Percentiles rank a stretch among this genome's conserved stretches.
These are phyloP conservation scores for Puma concolor DNA, from an alignment of 2,113 vertebrate genomes.

Conservation along the genomic window DNA sequence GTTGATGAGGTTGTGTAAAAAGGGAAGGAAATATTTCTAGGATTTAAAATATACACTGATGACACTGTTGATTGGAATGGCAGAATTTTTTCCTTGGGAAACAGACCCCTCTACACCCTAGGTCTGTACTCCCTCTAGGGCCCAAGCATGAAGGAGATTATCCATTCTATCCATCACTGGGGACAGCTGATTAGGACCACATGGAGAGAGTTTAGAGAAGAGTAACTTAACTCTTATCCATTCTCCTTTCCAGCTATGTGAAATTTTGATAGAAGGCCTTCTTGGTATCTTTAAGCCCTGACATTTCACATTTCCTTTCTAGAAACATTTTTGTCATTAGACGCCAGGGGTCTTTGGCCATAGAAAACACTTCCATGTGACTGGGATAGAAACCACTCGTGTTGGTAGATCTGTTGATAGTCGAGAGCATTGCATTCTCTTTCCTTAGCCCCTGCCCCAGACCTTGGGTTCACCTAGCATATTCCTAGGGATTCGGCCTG, in stretches of 20 bases:
- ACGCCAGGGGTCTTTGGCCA: neutral
- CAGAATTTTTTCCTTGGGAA: constrained; percentile 29
- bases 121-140: neutral
- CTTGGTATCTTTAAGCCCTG: constrained; percentile 36
- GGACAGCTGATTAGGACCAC: constrained; percentile 60
- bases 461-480: neutral
- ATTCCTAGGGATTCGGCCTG: neutral
- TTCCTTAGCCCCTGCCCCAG: neutral
- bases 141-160: neutral
- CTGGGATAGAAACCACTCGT: neutral
- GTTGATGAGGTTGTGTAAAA: constrained; percentile 34
- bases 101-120: neutral
- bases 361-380: neutral
- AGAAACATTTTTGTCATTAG: constrained; percentile 38
- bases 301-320: neutral
- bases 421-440: neutral
- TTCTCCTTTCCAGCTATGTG: constrained; percentile 28
- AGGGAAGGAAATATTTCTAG: neutral
- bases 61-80: neutral
- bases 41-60: neutral
- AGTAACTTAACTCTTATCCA: constrained; percentile 3
- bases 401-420: neutral
- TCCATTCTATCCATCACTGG: constrained; percentile 28
- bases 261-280: constrained; percentile 10
- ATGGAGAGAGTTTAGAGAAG: constrained; percentile 22